These are phyloP conservation scores for Exocentrus adspersus DNA, from an alignment of 2,888 invertebrate genomes.

Conservation along the genomic window DNA sequence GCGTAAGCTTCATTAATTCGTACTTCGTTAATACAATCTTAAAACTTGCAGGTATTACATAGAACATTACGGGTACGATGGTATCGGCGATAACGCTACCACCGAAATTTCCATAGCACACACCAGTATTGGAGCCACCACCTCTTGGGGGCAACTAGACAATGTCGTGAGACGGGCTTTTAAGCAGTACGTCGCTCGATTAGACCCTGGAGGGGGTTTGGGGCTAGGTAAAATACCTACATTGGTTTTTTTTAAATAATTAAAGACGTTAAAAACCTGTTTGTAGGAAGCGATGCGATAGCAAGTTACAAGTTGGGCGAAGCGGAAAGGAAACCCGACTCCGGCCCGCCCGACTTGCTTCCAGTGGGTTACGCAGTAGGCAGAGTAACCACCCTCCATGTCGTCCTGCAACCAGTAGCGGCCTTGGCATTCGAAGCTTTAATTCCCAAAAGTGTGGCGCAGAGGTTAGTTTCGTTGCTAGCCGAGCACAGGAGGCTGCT, in stretches of 20 bases:
- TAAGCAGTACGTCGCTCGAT: slow-evolving; percentile 91
- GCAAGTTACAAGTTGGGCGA: slow-evolving; percentile 95
- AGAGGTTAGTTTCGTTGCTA: slow-evolving; percentile 80
- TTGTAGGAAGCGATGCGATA: slow-evolving; percentile 78
- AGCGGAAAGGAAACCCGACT: slow-evolving; percentile 81
- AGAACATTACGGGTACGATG: slow-evolving; percentile 61
- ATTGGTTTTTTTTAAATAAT: no score
- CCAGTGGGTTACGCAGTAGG: slow-evolving; percentile 95
- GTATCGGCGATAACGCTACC: slow-evolving; percentile 59
- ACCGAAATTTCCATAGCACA: slow-evolving; percentile 85
- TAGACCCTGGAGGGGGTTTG: slow-evolving; percentile 92
- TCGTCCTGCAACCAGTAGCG: slow-evolving; percentile 88
- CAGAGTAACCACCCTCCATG: slow-evolving; percentile 84
- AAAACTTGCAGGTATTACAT: slow-evolving; percentile 58
- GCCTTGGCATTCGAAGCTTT: slow-evolving; percentile 94
- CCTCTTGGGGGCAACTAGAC: slow-evolving; percentile 95
- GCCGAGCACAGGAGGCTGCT: slow-evolving; percentile 94
- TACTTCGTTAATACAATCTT: background rate
- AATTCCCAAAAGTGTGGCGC: slow-evolving; percentile 95
- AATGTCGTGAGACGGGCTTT: slow-evolving; percentile 91
- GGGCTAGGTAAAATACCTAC: slow-evolving; percentile 66
- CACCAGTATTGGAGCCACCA: slow-evolving; percentile 90
- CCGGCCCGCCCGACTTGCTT: slow-evolving; percentile 86
- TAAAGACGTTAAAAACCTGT: no score
- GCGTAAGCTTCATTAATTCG: slow-evolving; percentile 5